phyloP scores from a whole-genome alignment of 2,888 invertebrate species.

The Drosophila pullipes region DNA sequence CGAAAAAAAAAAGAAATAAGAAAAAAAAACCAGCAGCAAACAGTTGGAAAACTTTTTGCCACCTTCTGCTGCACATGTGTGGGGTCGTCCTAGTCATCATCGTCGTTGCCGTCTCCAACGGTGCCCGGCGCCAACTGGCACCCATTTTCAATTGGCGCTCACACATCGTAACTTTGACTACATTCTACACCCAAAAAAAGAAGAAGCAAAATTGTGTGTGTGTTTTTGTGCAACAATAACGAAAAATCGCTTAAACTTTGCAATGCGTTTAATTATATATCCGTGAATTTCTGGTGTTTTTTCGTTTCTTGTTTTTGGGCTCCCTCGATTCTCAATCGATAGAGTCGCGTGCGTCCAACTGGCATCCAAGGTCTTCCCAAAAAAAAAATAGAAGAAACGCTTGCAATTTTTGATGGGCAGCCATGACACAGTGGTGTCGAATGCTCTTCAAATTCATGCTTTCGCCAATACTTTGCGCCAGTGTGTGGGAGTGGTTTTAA shows the following conservation, averaged over 20 bases:
- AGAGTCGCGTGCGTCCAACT: slow-evolving; percentile 58
- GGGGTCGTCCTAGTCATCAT: slow-evolving; percentile 9
- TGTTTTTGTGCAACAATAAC: slow-evolving; percentile 18
- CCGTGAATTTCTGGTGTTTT: slow-evolving; percentile 26
- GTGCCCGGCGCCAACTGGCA: slow-evolving; percentile 56
- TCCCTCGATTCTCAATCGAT: slow-evolving; percentile 52
- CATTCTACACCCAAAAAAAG: slow-evolving; percentile 9
- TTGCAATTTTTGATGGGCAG: slow-evolving; percentile 33
- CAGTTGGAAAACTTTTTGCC: slow-evolving; percentile 30
- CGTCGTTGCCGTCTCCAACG: slow-evolving; percentile 19
- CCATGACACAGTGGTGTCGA: slow-evolving; percentile 29
- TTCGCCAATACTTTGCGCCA: not conserved
- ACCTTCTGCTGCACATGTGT: slow-evolving; percentile 38
- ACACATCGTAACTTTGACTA: slow-evolving; percentile 73
- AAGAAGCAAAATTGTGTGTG: not conserved
- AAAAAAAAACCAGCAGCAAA: not conserved
- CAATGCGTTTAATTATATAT: slow-evolving; percentile 71
- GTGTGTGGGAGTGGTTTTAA: not conserved
- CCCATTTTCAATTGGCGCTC: slow-evolving; percentile 76
- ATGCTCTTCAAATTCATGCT: not conserved
- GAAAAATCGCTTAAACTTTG: slow-evolving; percentile 56
- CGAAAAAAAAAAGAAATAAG: not conserved
- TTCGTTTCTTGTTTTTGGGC: not conserved
- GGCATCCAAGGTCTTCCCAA: slow-evolving; percentile 59
- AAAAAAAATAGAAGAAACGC: slow-evolving; percentile 17